Conservation (phyloP, 2,888 invertebrate species). For the Itoplectis maculator region DNA sequence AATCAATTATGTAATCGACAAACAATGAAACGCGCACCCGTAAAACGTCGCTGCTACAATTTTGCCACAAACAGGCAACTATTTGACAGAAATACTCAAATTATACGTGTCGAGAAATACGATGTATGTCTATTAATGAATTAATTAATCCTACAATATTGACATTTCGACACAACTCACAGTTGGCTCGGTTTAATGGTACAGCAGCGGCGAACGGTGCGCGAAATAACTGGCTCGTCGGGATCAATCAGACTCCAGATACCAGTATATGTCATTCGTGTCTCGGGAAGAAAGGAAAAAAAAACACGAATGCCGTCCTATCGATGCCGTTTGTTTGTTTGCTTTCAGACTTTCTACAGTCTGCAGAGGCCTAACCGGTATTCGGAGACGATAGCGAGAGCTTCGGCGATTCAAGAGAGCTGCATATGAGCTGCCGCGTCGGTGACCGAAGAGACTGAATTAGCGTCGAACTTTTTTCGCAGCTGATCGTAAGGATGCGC, state of each 20-base stretch:
- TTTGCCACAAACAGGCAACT: neutral
- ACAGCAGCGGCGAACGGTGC: too few species aligned
- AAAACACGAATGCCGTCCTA: neutral
- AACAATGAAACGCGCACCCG: neutral
- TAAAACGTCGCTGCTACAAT: too few species aligned
- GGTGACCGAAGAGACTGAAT: slow-evolving; percentile 12
- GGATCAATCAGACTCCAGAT: neutral
- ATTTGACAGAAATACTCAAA: neutral
- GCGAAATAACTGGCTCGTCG: neutral
- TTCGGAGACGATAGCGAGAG: slow-evolving; percentile 77
- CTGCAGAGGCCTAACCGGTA: slow-evolving; percentile 80
- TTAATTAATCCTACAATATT: slow-evolving; percentile 2
- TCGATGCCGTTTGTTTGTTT: too few species aligned
- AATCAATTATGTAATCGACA: neutral
- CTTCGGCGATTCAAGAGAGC: slow-evolving; percentile 80
- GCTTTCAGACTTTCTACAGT: slow-evolving; percentile 80
- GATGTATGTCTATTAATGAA: neutral
- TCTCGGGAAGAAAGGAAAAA: neutral
- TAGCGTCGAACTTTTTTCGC: slow-evolving; percentile 27
- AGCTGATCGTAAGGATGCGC: slow-evolving; percentile 22
- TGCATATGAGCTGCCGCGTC: slow-evolving; percentile 79
- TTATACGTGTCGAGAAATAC: neutral
- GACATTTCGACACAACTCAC: neutral
- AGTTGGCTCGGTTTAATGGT: neutral
- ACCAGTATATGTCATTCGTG: too few species aligned